Conservation (phyloP, 1,140 invertebrate species). For the Anastrepha obliqua region DNA sequence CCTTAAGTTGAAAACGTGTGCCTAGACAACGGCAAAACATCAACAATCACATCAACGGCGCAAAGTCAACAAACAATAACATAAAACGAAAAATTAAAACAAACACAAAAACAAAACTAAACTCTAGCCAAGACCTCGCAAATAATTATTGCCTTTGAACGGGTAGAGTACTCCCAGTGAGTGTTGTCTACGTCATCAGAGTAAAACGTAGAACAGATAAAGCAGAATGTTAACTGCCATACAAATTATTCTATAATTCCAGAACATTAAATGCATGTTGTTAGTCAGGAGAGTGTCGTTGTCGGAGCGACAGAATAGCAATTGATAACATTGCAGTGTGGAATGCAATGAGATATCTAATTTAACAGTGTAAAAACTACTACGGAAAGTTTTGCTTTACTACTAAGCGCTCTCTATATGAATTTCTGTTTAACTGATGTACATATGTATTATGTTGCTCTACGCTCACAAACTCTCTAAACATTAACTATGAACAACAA, state of each 20-base stretch:
- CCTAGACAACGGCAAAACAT: background rate
- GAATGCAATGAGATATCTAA: background rate
- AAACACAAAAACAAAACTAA: background rate
- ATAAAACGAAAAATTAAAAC: background rate
- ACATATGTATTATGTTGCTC: background rate
- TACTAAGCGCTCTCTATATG: background rate
- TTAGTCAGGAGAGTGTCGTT: background rate
- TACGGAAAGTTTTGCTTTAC: background rate
- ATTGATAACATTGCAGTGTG: background rate
- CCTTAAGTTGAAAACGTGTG: background rate
- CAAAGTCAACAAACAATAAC: background rate
- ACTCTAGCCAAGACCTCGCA: background rate
- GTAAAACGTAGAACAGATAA: background rate
- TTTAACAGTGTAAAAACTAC: background rate
- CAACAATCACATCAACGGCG: background rate
- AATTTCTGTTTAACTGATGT: background rate
- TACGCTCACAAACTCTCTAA: background rate
- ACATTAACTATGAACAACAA: background rate
- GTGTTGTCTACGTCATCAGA: conserved; percentile 26
- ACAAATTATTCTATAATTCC: background rate
- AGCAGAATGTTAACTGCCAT: background rate
- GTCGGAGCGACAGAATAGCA: background rate
- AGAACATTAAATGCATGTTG: background rate
- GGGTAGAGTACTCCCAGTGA: background rate
- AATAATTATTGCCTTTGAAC: background rate